A percentile compares a stretch with the other conserved stretches of the same genome.
These are phyloP conservation scores for Spilogale gracilis DNA, from an alignment of 2,113 vertebrate species.

Conservation along the genomic window DNA sequence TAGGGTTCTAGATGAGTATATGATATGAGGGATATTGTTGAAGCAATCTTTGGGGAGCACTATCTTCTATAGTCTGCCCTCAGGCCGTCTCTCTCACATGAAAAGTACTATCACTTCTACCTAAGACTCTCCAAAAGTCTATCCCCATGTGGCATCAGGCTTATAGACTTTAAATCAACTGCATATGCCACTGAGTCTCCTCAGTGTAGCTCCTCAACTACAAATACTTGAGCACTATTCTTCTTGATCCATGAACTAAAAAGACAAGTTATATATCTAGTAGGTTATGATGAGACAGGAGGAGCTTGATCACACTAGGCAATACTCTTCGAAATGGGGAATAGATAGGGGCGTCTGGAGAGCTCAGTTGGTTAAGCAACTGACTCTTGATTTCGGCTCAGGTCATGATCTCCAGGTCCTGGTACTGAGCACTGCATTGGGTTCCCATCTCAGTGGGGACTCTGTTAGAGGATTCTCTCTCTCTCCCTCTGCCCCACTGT, in stretches of 20 bases:
- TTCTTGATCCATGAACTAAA: too few relatives aligned
- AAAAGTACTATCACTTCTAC: background rate
- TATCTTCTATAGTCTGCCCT: background rate
- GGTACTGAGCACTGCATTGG: background rate
- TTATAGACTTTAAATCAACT: background rate
- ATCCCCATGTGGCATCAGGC: background rate
- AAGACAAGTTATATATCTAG: too few relatives aligned
- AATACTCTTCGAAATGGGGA: too few relatives aligned
- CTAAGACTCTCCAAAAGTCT: background rate
- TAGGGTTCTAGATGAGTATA: background rate
- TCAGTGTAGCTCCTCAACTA: background rate
- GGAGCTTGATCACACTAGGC: too few relatives aligned
- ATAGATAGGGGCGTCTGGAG: background rate
- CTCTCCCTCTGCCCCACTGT: rapidly evolving
- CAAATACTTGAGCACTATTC: background rate
- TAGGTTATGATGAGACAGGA: too few relatives aligned
- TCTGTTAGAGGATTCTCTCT: background rate
- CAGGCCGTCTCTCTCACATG: background rate
- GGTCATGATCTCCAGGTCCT: background rate
- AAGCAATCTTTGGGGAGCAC: background rate
- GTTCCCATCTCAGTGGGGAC: background rate
- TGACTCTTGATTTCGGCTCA: background rate
- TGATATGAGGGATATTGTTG: background rate
- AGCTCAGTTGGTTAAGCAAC: background rate
- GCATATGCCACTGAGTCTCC: background rate